Evolutionary conservation across 2,888 invertebrate genomes (phyloP).

Genomic region (Mimumesa dahlbomi): DNA sequence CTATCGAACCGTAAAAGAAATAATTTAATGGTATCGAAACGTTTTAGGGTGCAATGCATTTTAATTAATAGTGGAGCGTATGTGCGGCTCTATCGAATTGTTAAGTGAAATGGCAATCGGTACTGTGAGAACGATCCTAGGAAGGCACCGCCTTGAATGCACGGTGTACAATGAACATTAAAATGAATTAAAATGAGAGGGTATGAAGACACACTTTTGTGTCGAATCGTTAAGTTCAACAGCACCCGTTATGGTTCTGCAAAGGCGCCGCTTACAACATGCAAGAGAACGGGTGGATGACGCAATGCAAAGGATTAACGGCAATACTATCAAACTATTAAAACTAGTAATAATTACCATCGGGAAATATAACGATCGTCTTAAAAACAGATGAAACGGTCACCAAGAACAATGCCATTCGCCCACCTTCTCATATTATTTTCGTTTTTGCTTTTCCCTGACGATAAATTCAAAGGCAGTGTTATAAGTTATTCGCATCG

Average conservation of each 20-base stretch:
- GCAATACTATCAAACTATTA: neutral
- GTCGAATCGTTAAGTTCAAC: constrained; percentile 30
- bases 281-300: constrained; percentile 5
- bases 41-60: too few species aligned
- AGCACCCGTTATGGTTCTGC: constrained; percentile 28
- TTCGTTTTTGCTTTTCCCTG: too few species aligned
- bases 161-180: neutral
- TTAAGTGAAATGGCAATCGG: neutral
- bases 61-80: neutral
- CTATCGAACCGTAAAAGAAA: too few species aligned
- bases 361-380: too few species aligned
- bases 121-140: constrained; percentile 2
- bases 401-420: too few species aligned
- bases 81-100: neutral
- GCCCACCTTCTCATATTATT: too few species aligned
- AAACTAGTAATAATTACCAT: neutral
- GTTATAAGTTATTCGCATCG: too few species aligned
- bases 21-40: too few species aligned
- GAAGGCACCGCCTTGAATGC: constrained; percentile 8
- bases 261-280: constrained; percentile 29
- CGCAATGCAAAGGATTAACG: constrained; percentile 4
- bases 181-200: constrained; percentile 40
- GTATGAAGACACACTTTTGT: constrained; percentile 10
- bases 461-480: too few species aligned
- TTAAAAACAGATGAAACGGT: too few species aligned